Percentiles rank a stretch among this genome's conserved stretches.
These are phyloP conservation scores for Odocoileus hemionus DNA, from an alignment of 2,113 vertebrate genomes.

Conservation along the genomic window DNA sequence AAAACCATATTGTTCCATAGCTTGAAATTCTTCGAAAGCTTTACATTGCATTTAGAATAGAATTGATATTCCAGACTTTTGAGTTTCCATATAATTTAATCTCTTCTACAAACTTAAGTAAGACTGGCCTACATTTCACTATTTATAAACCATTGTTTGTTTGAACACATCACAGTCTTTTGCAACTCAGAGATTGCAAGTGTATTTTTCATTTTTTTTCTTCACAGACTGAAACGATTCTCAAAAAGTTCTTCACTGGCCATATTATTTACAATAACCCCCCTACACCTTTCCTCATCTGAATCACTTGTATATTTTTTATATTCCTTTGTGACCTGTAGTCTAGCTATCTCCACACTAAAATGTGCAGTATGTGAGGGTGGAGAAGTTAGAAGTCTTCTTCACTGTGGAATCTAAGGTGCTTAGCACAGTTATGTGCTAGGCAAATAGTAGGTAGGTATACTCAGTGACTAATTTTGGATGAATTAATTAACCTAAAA, in stretches of 20 bases:
- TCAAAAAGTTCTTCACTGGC: not conserved
- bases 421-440: not conserved
- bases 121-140: not conserved
- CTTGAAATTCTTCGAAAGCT: not conserved
- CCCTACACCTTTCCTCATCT: not conserved
- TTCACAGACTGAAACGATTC: not conserved
- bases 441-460: not conserved
- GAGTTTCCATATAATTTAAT: not conserved
- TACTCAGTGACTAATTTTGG: not conserved
- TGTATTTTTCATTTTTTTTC: not conserved
- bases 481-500: not conserved
- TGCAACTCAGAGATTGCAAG: not conserved
- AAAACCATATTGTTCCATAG: not conserved
- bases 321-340: not conserved
- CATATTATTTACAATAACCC: not conserved
- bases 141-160: not conserved
- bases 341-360: not conserved
- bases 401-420: not conserved
- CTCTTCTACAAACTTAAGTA: not conserved
- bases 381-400: not conserved
- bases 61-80: not conserved
- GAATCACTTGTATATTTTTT: not conserved
- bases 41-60: not conserved
- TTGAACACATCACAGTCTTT: not conserved
- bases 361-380: not conserved